Base-by-base conservation (phyloP, 1,140 invertebrate species). In the Asbolus verrucosus region DNA sequence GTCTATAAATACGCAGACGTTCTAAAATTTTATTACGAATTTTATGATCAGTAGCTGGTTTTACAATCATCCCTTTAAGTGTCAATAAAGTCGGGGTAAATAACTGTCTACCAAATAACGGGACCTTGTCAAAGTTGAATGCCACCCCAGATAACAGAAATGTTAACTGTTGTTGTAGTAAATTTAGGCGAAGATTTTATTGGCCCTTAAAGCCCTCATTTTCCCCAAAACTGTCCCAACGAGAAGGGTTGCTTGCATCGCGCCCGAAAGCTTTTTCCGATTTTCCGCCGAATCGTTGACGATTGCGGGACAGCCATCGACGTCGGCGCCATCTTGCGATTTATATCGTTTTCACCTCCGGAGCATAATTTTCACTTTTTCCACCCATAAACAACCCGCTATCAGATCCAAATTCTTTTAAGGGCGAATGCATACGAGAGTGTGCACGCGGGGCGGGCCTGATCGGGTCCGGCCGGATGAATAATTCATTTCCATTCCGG, bases 21-120 rank as follows among this genome's bases (percentile, higher is more conserved):
- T 60, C 66, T 68, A 60, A 68, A 68, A 68, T 68, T 68, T 68
- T 68, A 68, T 68, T 68, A 27, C 24, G 24, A 68, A 43, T 60
- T 68, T 68, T 68, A 68, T 61, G 46, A 61, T 68, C 66, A 30
- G 66, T 68, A 68, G 66, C 66, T 68, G 66, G 66, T 68, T 68
- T 68, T 68, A 68, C 66, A 68, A 68, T 68, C 66, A 68, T 68
- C 66, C 66, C 66, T 68, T 68, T 68, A 61, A 31, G 39, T 50
- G 50, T 18, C 9, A 13, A 54, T 59, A 60, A 30, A 36, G 33
- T 30, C 21, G 15, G 31, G 21, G 27, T 30, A 33, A 39, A 59
- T 31, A 65, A 65, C 33, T 14, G 38, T 59, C 65, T 38, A 38
- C 16, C 39, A 33, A 61, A 41, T 60, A 68, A 68, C 66, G 50